Percentiles rank a stretch among this genome's conserved stretches.
These are phyloP conservation scores for Incurvaria masculella DNA, from an alignment of 2,888 invertebrate genomes.

Conservation along the genomic window DNA sequence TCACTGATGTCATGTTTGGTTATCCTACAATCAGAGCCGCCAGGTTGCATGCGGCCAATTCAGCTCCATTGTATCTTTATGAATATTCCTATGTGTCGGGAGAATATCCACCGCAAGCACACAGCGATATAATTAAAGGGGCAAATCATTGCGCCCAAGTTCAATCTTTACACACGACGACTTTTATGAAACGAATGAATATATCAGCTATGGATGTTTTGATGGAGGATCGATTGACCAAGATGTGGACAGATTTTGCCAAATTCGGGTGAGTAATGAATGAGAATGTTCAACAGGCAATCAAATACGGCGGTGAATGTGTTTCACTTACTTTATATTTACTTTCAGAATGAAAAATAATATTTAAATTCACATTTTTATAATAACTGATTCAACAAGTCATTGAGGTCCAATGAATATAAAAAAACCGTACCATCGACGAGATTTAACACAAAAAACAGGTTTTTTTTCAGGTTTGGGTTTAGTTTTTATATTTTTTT, in stretches of 20 bases:
- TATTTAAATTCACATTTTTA: no score
- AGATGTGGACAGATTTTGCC: conserved; percentile 21
- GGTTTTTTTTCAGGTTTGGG: no score
- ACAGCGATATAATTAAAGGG: conserved; percentile 15
- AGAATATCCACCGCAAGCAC: conserved; percentile 18
- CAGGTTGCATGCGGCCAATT: conserved; percentile 14
- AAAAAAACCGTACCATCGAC: no score
- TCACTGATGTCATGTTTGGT: conserved; percentile 21
- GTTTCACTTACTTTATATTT: no score
- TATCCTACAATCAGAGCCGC: conserved; percentile 20
- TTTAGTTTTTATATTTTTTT: no score
- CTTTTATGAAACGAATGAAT: conserved; percentile 2
- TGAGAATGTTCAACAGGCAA: no score
- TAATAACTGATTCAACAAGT: no score
- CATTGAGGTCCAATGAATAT: no score
- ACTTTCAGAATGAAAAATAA: no score
- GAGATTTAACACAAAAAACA: no score
- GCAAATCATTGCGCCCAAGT: conserved; percentile 23
- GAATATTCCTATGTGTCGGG: conserved; percentile 24
- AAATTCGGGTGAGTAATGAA: conserved; percentile 25
- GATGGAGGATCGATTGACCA: conserved; percentile 19
- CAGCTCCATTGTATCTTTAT: conserved; percentile 21
- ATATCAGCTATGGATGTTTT: conserved; percentile 12
- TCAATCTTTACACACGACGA: conserved; percentile 17
- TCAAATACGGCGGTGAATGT: no score